Percentiles rank a stretch among this genome's conserved stretches.
Evolutionary conservation across 1,140 invertebrate species (phyloP).

Genomic region (Neuroterus valhalla): DNA sequence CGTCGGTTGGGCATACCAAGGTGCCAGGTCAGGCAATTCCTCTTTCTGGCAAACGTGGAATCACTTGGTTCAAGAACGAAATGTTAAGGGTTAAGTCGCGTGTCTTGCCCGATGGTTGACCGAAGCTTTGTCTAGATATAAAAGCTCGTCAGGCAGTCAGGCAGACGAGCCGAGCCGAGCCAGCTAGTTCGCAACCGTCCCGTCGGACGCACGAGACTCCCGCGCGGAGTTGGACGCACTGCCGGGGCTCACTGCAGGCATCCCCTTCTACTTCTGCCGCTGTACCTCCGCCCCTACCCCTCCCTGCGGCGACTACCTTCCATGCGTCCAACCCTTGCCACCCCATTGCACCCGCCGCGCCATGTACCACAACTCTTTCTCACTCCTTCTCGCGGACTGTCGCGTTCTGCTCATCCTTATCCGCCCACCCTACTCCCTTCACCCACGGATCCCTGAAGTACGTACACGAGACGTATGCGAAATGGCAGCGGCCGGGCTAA

Average conservation of each 20-base stretch:
- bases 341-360: conserved; percentile 48
- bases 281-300: conserved; percentile 49
- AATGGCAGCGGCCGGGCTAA: conserved; percentile 57
- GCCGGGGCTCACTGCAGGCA: conserved; percentile 72
- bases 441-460: conserved; percentile 43
- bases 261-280: conserved; percentile 61
- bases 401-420: conserved; percentile 32
- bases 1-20: neutral
- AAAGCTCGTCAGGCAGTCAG: neutral
- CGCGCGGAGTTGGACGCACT: conserved; percentile 72
- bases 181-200: conserved; percentile 37
- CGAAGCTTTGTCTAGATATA: conserved; percentile 7
- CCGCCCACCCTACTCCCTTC: conserved; percentile 11
- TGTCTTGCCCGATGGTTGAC: conserved; percentile 46
- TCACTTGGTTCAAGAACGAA: conserved; percentile 41
- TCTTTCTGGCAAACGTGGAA: neutral
- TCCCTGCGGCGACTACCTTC: conserved; percentile 52
- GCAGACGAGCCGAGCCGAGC: conserved; percentile 12
- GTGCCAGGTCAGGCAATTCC: neutral
- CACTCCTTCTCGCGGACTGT: conserved; percentile 32
- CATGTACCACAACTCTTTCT: conserved; percentile 49
- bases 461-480: conserved; percentile 50
- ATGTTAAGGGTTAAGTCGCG: conserved; percentile 49
- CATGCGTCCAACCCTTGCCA: conserved; percentile 51
- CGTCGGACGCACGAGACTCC: conserved; percentile 64